Conservation (phyloP, 2,113 vertebrate genomes). For the Hirundichthys speculiger region DNA sequence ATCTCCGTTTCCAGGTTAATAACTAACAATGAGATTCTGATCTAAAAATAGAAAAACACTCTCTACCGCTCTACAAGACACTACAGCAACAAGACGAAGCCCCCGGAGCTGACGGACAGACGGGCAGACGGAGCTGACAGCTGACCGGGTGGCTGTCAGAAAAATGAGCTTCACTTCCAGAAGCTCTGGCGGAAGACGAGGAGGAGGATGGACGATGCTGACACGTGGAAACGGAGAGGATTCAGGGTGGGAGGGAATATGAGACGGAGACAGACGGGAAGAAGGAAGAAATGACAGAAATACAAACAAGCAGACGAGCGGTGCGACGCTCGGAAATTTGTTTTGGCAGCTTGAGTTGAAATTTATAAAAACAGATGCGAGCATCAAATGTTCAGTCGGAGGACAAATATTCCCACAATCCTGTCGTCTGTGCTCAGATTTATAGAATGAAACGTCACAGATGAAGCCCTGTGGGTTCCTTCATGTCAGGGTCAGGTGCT, state of each 20-base stretch:
- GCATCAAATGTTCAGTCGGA: no score
- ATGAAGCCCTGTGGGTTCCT: no score
- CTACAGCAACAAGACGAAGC: slow-evolving; percentile 2
- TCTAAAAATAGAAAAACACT: slow-evolving; percentile 19
- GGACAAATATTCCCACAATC: no score
- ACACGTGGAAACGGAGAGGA: slow-evolving; percentile 9
- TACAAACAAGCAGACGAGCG: no score
- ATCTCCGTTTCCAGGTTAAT: slow-evolving; percentile 4
- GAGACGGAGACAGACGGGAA: no score
- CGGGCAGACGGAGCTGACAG: slow-evolving; percentile 57
- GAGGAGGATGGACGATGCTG: background rate
- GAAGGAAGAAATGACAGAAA: no score
- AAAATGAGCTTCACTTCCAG: slow-evolving; percentile 26
- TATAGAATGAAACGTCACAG: no score
- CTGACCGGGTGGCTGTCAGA: slow-evolving; percentile 34
- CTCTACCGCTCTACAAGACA: slow-evolving; percentile 3
- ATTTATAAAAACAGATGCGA: no score
- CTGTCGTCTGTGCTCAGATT: no score
- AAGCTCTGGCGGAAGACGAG: background rate
- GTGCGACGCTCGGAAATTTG: no score
- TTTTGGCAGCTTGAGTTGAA: no score
- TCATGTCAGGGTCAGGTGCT: no score
- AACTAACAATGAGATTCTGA: background rate
- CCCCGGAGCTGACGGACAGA: slow-evolving; percentile 31
- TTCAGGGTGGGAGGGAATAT: background rate